Conservation (phyloP, 1,140 invertebrate species). For the Orius insidiosus region DNA sequence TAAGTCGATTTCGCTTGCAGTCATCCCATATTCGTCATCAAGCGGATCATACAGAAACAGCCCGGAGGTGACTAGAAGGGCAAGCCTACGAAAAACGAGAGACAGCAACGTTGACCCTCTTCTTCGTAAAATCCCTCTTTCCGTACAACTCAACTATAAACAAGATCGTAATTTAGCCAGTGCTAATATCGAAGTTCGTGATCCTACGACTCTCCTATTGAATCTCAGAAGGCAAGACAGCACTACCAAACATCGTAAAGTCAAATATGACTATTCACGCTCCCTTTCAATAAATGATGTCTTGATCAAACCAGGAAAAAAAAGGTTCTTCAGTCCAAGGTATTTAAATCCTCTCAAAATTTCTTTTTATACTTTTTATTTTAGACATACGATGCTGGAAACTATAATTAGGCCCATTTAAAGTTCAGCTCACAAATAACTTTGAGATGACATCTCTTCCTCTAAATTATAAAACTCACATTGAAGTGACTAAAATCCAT, state of each 20-base stretch:
- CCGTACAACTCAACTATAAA: conserved; percentile 54
- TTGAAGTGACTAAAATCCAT: conserved; percentile 25
- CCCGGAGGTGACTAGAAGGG: neutral
- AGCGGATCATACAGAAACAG: neutral
- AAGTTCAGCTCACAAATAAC: conserved; percentile 25
- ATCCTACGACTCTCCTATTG: too few species aligned
- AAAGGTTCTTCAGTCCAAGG: conserved; percentile 41
- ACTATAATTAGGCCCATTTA: conserved; percentile 28
- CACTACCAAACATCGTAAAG: conserved; percentile 22
- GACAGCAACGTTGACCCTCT: conserved; percentile 9
- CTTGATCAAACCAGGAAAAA: conserved; percentile 46
- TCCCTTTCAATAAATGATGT: conserved; percentile 37
- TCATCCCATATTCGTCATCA: neutral
- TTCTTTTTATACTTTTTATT: neutral
- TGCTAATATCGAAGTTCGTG: conserved; percentile 37
- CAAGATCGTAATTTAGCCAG: conserved; percentile 56
- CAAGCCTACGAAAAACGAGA: neutral
- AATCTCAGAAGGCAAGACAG: conserved; percentile 26
- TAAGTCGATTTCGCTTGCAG: conserved; percentile 8
- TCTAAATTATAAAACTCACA: conserved; percentile 24
- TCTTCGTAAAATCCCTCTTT: conserved; percentile 42
- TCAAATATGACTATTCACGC: conserved; percentile 41
- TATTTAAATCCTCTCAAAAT: conserved; percentile 15
- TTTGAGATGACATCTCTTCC: conserved; percentile 43
- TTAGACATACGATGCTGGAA: conserved; percentile 26